Evolutionary conservation across 2,113 vertebrate genomes (phyloP), one percentile per base, ranked within the genome.

Genomic region (Xenotilapia caudafasciata): DNA sequence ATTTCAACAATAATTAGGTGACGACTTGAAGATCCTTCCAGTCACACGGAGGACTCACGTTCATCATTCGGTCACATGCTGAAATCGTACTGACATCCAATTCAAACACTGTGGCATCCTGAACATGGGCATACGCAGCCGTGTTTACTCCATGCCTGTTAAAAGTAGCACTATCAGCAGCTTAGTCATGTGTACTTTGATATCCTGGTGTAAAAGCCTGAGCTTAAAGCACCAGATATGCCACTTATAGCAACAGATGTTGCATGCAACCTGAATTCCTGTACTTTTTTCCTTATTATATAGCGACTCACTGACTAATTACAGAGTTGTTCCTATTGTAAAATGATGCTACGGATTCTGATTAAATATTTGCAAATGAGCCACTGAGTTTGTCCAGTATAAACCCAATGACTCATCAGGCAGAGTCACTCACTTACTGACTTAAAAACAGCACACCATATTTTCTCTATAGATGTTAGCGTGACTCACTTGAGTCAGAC

Each of bases 401-500:
- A 80, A 62, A 40, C 23, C 56, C 10, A 38, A 56, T 90, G 84
- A 93, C 86, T 92, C 84, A 92, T n/a, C 45, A 28, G n/a, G 9
- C 60, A 56, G 53, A 84, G 53, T 83, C 51, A 38, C 51, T 89
- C 28, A 26, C 79, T 79, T 83, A 70, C 40, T 73, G 79, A 83
- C 75, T 83, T 45, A 38, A 70, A 33, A 77, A 87, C 88, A 89
- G 83, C 31, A 85, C 45, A 68, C 42, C 65, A 6, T 81, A 73
- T 83, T 80, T 86, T 88, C 82, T 85, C 70, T 55, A 23, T 4
- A 82, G 84, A 85, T 54, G 49, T 51, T 58, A 77, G n/a, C n/a
- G 10, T 92, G 88, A 93, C 73, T 92, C 89, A 79, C 21, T 6
- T 80, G 81, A 90, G 83, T 90, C 93, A 92, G 45, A 89, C 56